A percentile compares a stretch with the other conserved stretches of the same genome.
Conservation (phyloP, 2,113 vertebrate genomes). For the Notothenia rossii region DNA sequence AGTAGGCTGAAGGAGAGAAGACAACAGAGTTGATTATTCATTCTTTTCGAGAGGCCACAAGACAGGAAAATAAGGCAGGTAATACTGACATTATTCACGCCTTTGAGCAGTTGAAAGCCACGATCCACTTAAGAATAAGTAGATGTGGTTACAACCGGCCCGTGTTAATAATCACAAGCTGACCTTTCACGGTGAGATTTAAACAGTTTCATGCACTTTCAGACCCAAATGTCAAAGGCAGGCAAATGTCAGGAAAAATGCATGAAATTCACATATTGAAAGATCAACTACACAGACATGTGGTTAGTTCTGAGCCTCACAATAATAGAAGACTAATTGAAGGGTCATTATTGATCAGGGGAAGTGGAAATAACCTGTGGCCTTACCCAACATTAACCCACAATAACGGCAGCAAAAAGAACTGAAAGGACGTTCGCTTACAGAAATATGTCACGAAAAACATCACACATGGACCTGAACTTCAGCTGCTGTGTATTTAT, state of each 20-base stretch:
- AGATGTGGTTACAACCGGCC: constrained; percentile 21
- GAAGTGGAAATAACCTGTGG: constrained; percentile 8
- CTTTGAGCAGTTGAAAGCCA: constrained; percentile 38
- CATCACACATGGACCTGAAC: not conserved
- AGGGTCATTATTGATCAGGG: constrained; percentile 12
- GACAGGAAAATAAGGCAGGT: constrained; percentile 4
- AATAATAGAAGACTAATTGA: constrained; percentile 7
- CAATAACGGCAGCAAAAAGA: constrained; percentile 11
- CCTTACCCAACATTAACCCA: constrained; percentile 14
- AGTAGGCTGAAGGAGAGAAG: constrained; percentile 81
- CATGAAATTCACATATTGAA: constrained; percentile 41
- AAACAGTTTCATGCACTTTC: constrained; percentile 69
- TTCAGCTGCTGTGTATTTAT: not conserved
- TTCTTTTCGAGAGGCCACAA: constrained; percentile 17
- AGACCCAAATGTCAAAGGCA: constrained; percentile 76
- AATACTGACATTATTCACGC: constrained; percentile 1
- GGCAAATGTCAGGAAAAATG: constrained; percentile 69
- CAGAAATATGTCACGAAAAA: not conserved
- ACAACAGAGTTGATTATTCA: constrained; percentile 3
- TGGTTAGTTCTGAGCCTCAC: not conserved
- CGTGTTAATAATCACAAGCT: constrained; percentile 62
- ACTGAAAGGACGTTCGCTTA: not conserved
- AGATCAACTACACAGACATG: constrained; percentile 24
- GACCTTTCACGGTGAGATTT: constrained; percentile 72
- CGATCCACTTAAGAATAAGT: constrained; percentile 41